Base-by-base conservation (phyloP, 2,113 vertebrate species). In the Campylomormyrus tamandua region DNA sequence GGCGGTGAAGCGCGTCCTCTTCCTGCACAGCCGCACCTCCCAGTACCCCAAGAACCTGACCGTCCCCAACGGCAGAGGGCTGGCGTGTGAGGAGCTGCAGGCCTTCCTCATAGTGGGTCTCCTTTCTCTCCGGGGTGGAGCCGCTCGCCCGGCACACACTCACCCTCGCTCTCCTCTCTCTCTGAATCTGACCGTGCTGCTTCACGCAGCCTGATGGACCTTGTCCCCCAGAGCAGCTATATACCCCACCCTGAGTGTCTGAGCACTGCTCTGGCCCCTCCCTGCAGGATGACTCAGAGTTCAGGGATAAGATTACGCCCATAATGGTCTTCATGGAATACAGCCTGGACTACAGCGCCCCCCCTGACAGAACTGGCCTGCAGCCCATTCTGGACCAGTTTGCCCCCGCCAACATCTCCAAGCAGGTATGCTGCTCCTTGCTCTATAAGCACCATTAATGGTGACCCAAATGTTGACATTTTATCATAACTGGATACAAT, bases 291-390 rank as follows among this genome's bases (percentile, higher is more conserved):
- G 97, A 99, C 53, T 96, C 96, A 1, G 98, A 99, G 91, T 99
- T 99, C 91, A 96, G 97, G 92, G 98, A 99, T 94, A 99, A 99
- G 91, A 97, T 99, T 89, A 99, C 98, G 17, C 98, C 98, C 13
- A 99, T 99, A 90, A 97, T 97, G 0, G 95, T 99, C 91, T 97
- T 96, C 56, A 98, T 99, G 97, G 98, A 98, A 89, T 99, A 97
- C 92, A 96, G 93, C 2, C 93, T 99, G 95, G 97, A 99, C 95
- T 97, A 97, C 74, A 95, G 94, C 88, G 95, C 88, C 0, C 96
- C 97, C 24, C 95, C 95, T 0, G 98, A 99, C 91, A 39, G 85
- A 0, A 97, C 96, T 4, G 98, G 98, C 48, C 92, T 99, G 56
- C 93, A 95, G 91, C 98, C 98, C 50, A 97, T 99, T 91, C 93